Conservation (phyloP, 2,888 invertebrate species). For the Chaitophorus viminalis region DNA sequence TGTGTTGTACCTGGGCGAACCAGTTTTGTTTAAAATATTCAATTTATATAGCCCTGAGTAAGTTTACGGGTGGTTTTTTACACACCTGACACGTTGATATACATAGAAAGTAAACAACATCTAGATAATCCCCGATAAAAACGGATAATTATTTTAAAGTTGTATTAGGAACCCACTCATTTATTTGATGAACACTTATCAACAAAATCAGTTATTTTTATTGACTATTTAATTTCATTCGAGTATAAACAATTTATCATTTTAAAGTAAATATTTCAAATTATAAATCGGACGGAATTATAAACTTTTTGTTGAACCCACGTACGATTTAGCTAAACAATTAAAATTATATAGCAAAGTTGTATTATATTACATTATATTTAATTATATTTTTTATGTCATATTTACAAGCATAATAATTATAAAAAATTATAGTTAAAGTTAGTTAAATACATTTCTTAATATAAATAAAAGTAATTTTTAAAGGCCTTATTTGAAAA, state of each 20-base stretch:
- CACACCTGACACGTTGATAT: background rate
- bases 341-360: too few species aligned
- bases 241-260: too few species aligned
- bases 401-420: too few species aligned
- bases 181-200: background rate
- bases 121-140: background rate
- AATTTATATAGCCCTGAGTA: background rate
- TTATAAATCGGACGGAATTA: background rate
- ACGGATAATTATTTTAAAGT: background rate
- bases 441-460: too few species aligned
- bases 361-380: too few species aligned
- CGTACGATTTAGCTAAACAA: too few species aligned
- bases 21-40: background rate
- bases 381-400: too few species aligned
- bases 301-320: too few species aligned
- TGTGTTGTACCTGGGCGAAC: background rate
- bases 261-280: background rate
- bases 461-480: too few species aligned
- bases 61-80: background rate
- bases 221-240: background rate
- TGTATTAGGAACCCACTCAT: background rate
- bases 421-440: too few species aligned
- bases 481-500: too few species aligned
- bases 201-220: background rate
- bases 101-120: background rate